Conservation (phyloP, 2,888 invertebrate species). For the Idaea straminata region DNA sequence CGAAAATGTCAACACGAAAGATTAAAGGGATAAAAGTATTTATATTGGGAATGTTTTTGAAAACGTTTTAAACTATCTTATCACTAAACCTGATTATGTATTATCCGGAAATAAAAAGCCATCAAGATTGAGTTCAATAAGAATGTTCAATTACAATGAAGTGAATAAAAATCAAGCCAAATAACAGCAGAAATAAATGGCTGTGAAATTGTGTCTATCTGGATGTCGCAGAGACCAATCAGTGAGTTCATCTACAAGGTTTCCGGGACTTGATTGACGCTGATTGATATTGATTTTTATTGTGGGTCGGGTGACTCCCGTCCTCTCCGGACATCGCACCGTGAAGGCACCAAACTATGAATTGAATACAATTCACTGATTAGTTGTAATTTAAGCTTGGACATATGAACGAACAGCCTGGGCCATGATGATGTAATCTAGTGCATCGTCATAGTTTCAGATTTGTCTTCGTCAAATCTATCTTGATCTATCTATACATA, state of each 20-base stretch:
- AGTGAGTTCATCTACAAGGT: conserved; percentile 59
- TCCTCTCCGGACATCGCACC: conserved; percentile 32
- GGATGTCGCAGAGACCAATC: conserved; percentile 39
- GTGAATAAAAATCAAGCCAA: neutral
- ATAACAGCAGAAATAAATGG: neutral
- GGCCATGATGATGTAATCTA: neutral
- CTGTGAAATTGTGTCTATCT: neutral
- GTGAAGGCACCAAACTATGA: conserved; percentile 40
- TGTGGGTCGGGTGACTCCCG: conserved; percentile 35
- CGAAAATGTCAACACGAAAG: neutral
- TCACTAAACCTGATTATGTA: too few relatives aligned
- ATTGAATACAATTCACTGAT: conserved; percentile 29
- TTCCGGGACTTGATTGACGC: conserved; percentile 70
- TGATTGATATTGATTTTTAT: conserved; percentile 70
- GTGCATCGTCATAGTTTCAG: neutral
- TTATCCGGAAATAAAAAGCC: too few relatives aligned
- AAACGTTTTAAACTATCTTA: neutral
- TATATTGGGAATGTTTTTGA: neutral
- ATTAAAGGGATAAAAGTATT: neutral
- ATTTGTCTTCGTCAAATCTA: neutral
- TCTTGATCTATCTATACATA: neutral
- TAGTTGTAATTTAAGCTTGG: neutral
- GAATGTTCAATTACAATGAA: neutral
- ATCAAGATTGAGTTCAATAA: neutral
- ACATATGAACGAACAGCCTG: neutral